Conservation (phyloP, 2,888 invertebrate genomes). For the Deroplatys truncata region DNA sequence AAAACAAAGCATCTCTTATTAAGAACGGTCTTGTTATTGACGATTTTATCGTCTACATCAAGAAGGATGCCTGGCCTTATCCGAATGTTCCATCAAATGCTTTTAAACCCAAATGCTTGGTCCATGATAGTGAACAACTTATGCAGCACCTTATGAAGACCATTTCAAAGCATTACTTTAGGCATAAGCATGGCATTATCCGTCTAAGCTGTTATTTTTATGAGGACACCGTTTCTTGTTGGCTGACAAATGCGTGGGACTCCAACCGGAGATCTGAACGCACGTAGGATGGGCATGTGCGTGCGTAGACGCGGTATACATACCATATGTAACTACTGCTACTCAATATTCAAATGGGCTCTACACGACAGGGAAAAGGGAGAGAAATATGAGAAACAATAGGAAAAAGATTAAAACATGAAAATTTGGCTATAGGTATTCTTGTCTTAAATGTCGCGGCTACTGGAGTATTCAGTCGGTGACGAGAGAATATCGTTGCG, state of each 20-base stretch:
- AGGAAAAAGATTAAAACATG: background rate
- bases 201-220: background rate
- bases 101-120: background rate
- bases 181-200: background rate
- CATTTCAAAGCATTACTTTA: background rate
- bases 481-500: background rate
- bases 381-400: background rate
- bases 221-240: background rate
- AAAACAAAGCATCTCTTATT: no score
- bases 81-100: no score
- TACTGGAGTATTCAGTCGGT: background rate
- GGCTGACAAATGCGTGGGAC: background rate
- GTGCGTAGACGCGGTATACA: background rate
- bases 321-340: background rate
- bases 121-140: background rate
- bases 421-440: background rate
- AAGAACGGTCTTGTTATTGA: no score
- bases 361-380: background rate
- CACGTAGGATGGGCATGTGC: background rate
- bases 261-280: background rate
- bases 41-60: no score
- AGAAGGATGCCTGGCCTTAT: no score
- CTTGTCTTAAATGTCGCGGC: background rate
- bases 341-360: background rate
- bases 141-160: background rate